phyloP scores from a whole-genome alignment of 1,140 invertebrate genomes.

The Leptinotarsa undecemlineata region DNA sequence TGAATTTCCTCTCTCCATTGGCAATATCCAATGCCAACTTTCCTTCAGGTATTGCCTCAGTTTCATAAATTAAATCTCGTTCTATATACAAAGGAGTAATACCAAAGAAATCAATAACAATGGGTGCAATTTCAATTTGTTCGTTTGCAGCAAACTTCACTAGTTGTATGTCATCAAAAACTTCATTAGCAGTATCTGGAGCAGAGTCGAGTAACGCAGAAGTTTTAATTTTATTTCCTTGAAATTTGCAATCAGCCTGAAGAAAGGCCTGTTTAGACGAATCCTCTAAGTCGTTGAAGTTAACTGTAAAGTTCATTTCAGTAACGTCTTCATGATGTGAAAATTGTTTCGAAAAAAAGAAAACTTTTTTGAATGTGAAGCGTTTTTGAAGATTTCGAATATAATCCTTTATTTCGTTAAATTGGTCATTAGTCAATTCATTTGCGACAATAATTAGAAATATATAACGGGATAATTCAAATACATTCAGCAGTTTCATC shows the following conservation, averaged over 20 bases:
- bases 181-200: background rate
- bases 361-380: background rate
- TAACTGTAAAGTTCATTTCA: constrained; percentile 4
- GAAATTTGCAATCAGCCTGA: too few relatives aligned
- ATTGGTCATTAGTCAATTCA: background rate
- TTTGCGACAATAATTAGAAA: background rate
- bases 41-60: background rate
- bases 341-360: background rate
- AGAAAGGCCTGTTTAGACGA: background rate
- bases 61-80: background rate
- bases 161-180: background rate
- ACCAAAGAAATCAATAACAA: too few relatives aligned
- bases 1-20: constrained; percentile 5
- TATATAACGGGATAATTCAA: background rate
- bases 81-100: background rate
- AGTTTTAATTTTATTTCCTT: too few relatives aligned
- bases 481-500: background rate
- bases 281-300: background rate
- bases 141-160: background rate
- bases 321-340: background rate
- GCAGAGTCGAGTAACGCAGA: too few relatives aligned
- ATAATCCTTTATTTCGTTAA: constrained; percentile 1
- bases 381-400: background rate
- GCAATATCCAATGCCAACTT: background rate
- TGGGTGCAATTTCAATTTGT: background rate